phyloP scores from a whole-genome alignment of 1,140 invertebrate species.

The Caenorhabditis latens region DNA sequence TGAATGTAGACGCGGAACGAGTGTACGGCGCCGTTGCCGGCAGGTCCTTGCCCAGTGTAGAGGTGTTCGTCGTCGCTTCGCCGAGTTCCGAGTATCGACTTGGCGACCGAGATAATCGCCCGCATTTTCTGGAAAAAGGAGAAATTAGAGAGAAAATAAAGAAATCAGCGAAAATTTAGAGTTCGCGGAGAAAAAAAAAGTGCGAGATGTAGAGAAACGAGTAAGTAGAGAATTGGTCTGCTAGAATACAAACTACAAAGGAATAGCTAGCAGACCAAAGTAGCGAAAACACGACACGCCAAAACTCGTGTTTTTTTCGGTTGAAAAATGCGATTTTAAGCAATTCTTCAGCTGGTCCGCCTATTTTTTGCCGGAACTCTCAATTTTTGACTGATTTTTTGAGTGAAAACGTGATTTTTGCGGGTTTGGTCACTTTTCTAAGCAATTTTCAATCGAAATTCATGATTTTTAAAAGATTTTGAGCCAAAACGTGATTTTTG shows the following conservation, averaged over 20 bases:
- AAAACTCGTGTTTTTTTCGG: no score
- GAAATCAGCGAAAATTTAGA: background rate
- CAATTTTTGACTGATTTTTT: no score
- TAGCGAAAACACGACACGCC: no score
- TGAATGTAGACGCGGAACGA: constrained; percentile 60
- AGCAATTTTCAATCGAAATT: no score
- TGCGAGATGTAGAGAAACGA: background rate
- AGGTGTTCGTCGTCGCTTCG: constrained; percentile 24
- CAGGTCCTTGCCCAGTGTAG: background rate
- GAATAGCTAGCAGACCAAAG: background rate
- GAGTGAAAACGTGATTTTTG: no score
- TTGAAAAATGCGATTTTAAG: no score
- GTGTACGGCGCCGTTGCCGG: background rate
- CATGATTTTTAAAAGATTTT: no score
- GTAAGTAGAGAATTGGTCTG: no score
- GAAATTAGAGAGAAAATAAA: background rate
- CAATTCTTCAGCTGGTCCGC: no score
- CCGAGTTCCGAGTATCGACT: constrained; percentile 25
- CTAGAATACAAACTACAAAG: background rate
- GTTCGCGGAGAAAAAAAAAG: background rate
- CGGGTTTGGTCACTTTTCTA: no score
- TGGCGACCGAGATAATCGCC: constrained; percentile 30
- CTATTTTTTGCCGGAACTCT: no score
- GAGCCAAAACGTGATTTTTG: no score
- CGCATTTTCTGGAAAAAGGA: constrained; percentile 35